Conservation (phyloP, 2,888 invertebrate genomes). For the Euphydryas editha region DNA sequence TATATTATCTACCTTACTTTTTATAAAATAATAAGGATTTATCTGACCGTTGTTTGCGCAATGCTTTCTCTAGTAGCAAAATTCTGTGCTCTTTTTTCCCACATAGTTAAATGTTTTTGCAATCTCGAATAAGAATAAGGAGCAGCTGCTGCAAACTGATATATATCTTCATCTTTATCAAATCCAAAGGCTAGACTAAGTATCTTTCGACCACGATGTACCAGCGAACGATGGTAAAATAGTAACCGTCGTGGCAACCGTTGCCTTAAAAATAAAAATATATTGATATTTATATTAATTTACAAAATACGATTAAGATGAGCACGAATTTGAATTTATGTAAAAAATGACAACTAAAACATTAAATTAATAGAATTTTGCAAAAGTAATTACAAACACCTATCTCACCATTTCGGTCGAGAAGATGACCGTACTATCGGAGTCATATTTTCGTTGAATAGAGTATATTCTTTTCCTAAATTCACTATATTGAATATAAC, state of each 20-base stretch:
- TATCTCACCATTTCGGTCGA: conserved; percentile 93
- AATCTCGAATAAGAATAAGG: conserved; percentile 98
- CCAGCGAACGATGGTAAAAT: conserved; percentile 95
- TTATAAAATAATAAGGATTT: background rate
- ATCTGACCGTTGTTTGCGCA: conserved; percentile 85
- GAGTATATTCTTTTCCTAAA: conserved; percentile 94
- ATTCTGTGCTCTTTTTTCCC: conserved; percentile 86
- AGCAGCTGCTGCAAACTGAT: conserved; percentile 96
- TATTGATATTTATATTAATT: background rate
- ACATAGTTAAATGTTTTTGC: conserved; percentile 91
- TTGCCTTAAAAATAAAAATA: conserved; percentile 81
- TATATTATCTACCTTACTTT: conserved; percentile 2
- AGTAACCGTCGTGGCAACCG: conserved; percentile 91
- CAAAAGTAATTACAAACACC: background rate
- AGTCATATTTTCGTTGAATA: conserved; percentile 95
- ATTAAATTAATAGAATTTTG: background rate
- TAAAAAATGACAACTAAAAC: no score
- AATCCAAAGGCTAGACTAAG: conserved; percentile 97
- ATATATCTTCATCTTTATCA: conserved; percentile 96
- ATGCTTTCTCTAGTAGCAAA: conserved; percentile 89
- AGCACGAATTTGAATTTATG: no score
- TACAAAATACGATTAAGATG: no score
- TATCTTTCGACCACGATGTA: conserved; percentile 95
- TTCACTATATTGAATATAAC: conserved; percentile 99
- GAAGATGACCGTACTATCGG: conserved; percentile 96